Percentiles rank a stretch among this genome's conserved stretches.
Evolutionary conservation across 2,113 vertebrate genomes (phyloP).

Genomic region (Cebus imitator): DNA sequence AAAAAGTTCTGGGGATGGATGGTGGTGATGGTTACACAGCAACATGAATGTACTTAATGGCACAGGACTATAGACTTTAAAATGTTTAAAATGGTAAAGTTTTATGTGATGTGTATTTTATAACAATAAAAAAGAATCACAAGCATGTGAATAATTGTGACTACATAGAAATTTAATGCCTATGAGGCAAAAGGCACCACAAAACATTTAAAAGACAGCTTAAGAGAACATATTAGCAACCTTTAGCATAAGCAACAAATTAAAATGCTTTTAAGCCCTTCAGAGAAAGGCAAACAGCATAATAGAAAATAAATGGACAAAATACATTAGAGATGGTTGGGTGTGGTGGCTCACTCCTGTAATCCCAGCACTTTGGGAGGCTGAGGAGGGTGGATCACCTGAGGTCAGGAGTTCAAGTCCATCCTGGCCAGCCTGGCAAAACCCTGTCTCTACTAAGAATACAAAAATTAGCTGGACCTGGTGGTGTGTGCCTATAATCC

Average conservation of each 20-base stretch:
- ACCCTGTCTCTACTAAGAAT: too few species aligned
- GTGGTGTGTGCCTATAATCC: too few species aligned
- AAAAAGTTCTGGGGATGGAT: not conserved
- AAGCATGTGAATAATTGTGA: not conserved
- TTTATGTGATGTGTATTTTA: not conserved
- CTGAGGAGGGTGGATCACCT: too few species aligned
- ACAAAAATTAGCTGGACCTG: too few species aligned
- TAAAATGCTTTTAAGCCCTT: not conserved
- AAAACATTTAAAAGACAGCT: not conserved
- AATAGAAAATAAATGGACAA: not conserved
- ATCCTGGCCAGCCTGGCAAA: too few species aligned
- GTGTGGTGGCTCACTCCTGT: too few species aligned
- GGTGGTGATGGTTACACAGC: fast-evolving
- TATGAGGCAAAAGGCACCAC: not conserved
- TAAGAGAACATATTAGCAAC: not conserved
- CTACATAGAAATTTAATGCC: not conserved
- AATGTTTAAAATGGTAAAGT: not conserved
- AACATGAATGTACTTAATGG: too few species aligned
- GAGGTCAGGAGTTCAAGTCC: too few species aligned
- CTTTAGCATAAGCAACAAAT: not conserved
- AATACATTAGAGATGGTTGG: not conserved
- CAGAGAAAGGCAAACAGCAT: not conserved
- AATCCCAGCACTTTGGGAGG: too few species aligned
- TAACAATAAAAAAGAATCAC: not conserved
- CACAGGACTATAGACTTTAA: too few species aligned